phyloP scores from a whole-genome alignment of 2,797 vertebrate species.

The Malacoctenus gilli region DNA sequence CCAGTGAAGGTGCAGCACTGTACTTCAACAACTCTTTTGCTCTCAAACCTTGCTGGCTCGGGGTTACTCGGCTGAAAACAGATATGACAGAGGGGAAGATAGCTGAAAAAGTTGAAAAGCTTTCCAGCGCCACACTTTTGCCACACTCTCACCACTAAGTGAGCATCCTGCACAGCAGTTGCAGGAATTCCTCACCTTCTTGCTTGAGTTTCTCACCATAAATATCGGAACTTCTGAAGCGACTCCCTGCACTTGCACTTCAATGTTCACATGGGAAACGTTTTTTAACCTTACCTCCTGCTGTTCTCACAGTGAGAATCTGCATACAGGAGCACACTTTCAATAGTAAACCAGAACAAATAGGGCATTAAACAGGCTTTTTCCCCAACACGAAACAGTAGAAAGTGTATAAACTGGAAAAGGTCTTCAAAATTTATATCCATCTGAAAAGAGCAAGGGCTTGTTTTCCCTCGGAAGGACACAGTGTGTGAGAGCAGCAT shows the following conservation, averaged over 20 bases:
- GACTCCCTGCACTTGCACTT: conserved; percentile 13
- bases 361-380: conserved; percentile 34
- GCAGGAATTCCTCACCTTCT: background rate
- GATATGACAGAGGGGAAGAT: too few relatives aligned
- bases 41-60: too few relatives aligned
- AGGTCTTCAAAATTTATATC: conserved; percentile 37
- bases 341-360: conserved; percentile 39
- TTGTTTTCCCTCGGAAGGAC: conserved; percentile 3
- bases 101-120: too few relatives aligned
- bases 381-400: conserved; percentile 33
- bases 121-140: too few relatives aligned
- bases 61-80: too few relatives aligned
- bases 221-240: conserved; percentile 37
- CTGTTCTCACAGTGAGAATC: conserved; percentile 16
- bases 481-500: background rate
- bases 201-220: conserved; percentile 23
- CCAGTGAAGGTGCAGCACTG: too few relatives aligned
- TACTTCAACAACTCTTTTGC: too few relatives aligned
- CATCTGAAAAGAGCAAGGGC: conserved; percentile 19
- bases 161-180: too few relatives aligned
- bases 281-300: conserved; percentile 11
- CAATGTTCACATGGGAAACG: conserved; percentile 16
- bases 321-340: conserved; percentile 14
- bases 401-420: conserved; percentile 35
- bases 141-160: too few relatives aligned